Evolutionary conservation across 2,888 invertebrate genomes (phyloP).

Genomic region (Actias luna): DNA sequence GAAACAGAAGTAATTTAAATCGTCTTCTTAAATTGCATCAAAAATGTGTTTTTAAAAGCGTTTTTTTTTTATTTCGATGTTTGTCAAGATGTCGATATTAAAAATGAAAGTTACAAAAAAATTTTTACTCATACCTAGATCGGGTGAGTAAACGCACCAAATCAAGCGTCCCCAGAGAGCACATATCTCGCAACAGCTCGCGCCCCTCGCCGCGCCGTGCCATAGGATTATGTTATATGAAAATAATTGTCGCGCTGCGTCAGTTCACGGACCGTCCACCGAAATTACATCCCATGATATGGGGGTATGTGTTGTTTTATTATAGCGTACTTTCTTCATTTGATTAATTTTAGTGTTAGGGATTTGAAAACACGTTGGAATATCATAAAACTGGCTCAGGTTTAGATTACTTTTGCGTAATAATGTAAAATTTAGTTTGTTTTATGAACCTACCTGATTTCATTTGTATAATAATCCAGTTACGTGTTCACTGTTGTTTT

Average conservation of each 20-base stretch:
- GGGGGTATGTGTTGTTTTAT: conserved; percentile 60
- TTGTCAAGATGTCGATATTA: too few relatives aligned
- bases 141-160: conserved; percentile 4
- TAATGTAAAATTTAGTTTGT: background rate
- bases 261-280: conserved; percentile 52
- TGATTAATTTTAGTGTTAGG: conserved; percentile 61
- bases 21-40: too few relatives aligned
- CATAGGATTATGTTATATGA: conserved; percentile 73
- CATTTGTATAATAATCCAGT: background rate
- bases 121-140: too few relatives aligned
- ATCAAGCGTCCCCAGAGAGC: conserved; percentile 62
- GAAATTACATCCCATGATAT: conserved; percentile 63
- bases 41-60: too few relatives aligned
- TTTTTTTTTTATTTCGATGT: too few relatives aligned
- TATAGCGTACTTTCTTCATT: conserved; percentile 61
- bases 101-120: too few relatives aligned
- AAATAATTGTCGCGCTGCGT: conserved; percentile 71
- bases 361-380: conserved; percentile 18
- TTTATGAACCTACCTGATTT: background rate
- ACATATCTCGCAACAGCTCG: conserved; percentile 60
- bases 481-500: background rate
- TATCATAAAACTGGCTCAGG: conserved; percentile 5
- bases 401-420: background rate
- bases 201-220: conserved; percentile 59
- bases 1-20: too few relatives aligned